Evolutionary conservation across 2,113 vertebrate genomes (phyloP).

Genomic region (Cheilinus undulatus): DNA sequence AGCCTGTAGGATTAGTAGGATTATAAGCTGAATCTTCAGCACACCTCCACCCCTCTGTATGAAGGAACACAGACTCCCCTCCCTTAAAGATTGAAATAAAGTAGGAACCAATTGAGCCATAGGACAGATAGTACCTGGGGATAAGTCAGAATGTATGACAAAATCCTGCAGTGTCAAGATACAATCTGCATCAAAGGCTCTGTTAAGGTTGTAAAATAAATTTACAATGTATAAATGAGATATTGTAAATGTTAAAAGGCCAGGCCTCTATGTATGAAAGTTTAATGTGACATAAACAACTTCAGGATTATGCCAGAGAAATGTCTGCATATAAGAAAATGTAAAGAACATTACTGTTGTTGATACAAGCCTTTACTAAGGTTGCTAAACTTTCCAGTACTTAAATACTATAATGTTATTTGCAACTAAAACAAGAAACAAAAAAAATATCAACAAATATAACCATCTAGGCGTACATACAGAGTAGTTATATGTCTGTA

Average conservation of each 20-base stretch:
- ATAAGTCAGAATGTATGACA: background rate
- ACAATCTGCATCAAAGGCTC: background rate
- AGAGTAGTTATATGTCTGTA: no score
- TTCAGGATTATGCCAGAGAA: no score
- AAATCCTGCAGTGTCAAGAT: conserved; percentile 1
- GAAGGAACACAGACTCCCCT: conserved; percentile 59
- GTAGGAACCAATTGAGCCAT: background rate
- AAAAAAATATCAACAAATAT: no score
- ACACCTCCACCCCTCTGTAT: conserved; percentile 48
- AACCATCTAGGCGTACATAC: no score
- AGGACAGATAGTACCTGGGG: background rate
- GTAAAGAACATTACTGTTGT: no score
- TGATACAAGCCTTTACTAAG: no score
- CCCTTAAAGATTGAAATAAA: conserved; percentile 8
- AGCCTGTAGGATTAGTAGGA: conserved; percentile 81
- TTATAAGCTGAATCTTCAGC: conserved; percentile 77
- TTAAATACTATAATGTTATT: no score
- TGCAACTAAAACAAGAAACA: no score
- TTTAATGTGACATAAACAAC: no score
- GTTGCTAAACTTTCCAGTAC: no score
- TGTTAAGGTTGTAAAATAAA: background rate
- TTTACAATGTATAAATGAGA: background rate
- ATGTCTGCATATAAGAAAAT: no score
- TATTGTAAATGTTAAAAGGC: background rate
- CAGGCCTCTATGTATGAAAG: no score